Percentiles rank a stretch among this genome's conserved stretches.
Evolutionary conservation across 2,113 vertebrate species (phyloP).

Genomic region (Cisticola juncidis): DNA sequence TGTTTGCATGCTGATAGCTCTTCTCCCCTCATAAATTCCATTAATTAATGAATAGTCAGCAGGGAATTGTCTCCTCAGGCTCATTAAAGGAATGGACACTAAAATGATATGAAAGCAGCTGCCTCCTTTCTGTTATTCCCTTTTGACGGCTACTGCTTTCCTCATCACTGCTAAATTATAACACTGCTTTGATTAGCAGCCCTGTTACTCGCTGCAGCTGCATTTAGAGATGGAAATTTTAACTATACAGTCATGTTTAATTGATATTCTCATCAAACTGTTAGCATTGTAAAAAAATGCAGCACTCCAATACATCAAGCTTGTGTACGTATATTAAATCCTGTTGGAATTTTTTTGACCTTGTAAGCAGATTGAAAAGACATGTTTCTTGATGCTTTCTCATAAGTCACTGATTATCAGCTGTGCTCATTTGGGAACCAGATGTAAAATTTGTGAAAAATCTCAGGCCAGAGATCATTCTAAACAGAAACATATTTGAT

Average conservation of each 20-base stretch:
- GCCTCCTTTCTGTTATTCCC: conserved; percentile 16
- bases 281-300: conserved; percentile 7
- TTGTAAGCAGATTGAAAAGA: conserved; percentile 3
- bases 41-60: conserved; percentile 63
- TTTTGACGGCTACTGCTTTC: background rate
- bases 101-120: conserved; percentile 53
- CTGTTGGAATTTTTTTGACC: conserved; percentile 18
- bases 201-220: conserved; percentile 41
- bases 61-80: conserved; percentile 24
- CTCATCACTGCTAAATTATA: conserved; percentile 52
- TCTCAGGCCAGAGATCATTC: background rate
- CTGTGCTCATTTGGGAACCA: background rate
- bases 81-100: conserved; percentile 58
- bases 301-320: background rate
- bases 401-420: background rate
- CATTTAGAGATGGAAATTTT: conserved; percentile 39
- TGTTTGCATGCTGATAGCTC: conserved; percentile 28
- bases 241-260: conserved; percentile 38
- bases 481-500: background rate
- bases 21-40: conserved; percentile 37
- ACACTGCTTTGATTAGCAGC: conserved; percentile 42
- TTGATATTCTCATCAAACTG: conserved; percentile 52
- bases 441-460: conserved; percentile 10
- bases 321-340: background rate
- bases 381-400: background rate